Evolutionary conservation across 2,113 vertebrate species (phyloP), one percentile per base, ranked within the genome.

Genomic region (Opisthocomus hoazin): DNA sequence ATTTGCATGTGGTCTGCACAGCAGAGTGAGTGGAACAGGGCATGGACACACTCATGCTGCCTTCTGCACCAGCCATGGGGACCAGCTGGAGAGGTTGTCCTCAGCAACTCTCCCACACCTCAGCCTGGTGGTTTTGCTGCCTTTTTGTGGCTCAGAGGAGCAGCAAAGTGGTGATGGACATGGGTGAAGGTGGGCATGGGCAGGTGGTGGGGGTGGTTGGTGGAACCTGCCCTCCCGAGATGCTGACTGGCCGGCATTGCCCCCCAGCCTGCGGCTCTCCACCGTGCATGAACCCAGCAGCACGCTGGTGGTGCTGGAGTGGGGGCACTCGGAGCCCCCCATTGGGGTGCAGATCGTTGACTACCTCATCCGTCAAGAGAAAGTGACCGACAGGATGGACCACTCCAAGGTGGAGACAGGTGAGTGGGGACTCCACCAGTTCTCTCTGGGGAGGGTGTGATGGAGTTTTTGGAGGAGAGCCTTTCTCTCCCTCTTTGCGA

Each of bases 361-460:
- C 97, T 99, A 99, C 96, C 99, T 99, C 96, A 98, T 99, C 89
- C 99, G 99, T 51, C 99, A 99, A 89, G 99, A 99, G 98, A 99
- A 99, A 90, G 99, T 99, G 97, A 99, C 99, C 0, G 99, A 99
- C 95, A 98, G 99, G 82, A 98, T 98, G 79, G 99, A 99, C 97
- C 99, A 99, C 98, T 99, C 99, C 60, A 99, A 99, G 97, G 99
- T 99, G 82, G 99, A 99, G 97, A 99, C 99, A 94, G 99, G 99
- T 99, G 96, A 94, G 98, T 48, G 34, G 63, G 54, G 29, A 14
- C 15, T 50, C 19, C 51, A 6, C 23, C 24, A 45, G 3, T 16
- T 57, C 54, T 57, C 21, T 53, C 57, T 45, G 12, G 29, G 36
- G 34, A 20, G 48, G 58, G n/a, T 37, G 78, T 74, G 74, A 18